phyloP scores from a whole-genome alignment of 2,888 invertebrate species.

The Ichneumoninae sp. region DNA sequence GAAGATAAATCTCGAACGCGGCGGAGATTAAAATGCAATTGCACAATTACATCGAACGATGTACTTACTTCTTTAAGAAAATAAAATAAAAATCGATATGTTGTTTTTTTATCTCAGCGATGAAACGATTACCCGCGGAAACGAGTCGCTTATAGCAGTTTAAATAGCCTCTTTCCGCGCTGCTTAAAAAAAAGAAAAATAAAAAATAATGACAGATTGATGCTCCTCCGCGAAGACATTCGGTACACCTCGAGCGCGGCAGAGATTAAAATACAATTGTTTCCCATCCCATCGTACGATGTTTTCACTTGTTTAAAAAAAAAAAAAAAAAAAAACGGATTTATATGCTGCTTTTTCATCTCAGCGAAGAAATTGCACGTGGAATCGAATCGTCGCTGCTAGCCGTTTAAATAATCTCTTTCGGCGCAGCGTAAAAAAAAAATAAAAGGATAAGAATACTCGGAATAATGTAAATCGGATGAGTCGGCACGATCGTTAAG shows the following conservation, averaged over 20 bases:
- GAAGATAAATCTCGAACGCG: background rate
- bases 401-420: background rate
- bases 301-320: background rate
- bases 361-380: conserved; percentile 9
- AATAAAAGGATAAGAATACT: background rate
- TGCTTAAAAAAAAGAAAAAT: background rate
- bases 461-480: conserved; percentile 5
- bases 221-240: background rate
- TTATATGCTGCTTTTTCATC: background rate
- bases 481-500: conserved; percentile 5
- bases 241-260: background rate
- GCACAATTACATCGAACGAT: background rate
- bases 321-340: background rate
- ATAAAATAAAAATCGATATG: background rate
- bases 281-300: background rate
- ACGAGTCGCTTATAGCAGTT: conserved; percentile 7
- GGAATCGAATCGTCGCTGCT: conserved; percentile 15
- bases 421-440: background rate
- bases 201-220: background rate
- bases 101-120: background rate
- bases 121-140: conserved; percentile 10
- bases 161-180: background rate
- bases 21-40: background rate
- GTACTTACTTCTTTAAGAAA: background rate
- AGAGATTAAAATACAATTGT: background rate